Base-by-base conservation (phyloP, 2,113 vertebrate species). In the Amphilophus citrinellus region DNA sequence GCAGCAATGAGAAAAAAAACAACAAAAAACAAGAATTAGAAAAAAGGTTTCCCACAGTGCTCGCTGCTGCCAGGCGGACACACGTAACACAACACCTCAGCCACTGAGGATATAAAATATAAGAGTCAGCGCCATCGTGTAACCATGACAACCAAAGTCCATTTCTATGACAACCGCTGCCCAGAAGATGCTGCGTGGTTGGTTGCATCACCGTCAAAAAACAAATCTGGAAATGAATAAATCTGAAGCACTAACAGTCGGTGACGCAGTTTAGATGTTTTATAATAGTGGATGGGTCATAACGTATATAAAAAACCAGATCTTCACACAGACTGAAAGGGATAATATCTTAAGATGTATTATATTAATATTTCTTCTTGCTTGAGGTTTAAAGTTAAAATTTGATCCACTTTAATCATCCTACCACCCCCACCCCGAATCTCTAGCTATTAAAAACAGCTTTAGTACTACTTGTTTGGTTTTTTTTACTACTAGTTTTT, bases 1-100 rank as follows among this genome's bases (percentile, higher is more conserved):
- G 96, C 96, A 97, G 98, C 97, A 97, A 84, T 13, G 76, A 86
- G 18, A 93, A 83, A 89, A 35, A 35, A 35, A 35, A 35, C 22
- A 35, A 35, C 32, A 84, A 78, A 79, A 85, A 82, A 78, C 22
- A 84, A 84, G 63, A 83, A 76, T 92, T 89, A 94, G 63, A 89
- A 68, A 89, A 58, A 79, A 79, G 17, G 39, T 56, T 80, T 89
- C 84, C 86, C 7, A 83, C 73, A 87, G 61, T 18, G 30, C 61
- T 89, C 85, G 88, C 77, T 79, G 79, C 76, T 93, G 87, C 56
- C 87, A 65, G 76, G 66, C 30, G 57, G 75, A 91, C 79, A 88
- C 88, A 83, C 39, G 22, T 68, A 87, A 90, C 82, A 84, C 82
- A 92, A 91, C 88, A 89, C 32, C 76, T 80, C 79, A 84, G 89